Evolutionary conservation across 2,888 invertebrate genomes (phyloP).

Genomic region (Apodemia zela): DNA sequence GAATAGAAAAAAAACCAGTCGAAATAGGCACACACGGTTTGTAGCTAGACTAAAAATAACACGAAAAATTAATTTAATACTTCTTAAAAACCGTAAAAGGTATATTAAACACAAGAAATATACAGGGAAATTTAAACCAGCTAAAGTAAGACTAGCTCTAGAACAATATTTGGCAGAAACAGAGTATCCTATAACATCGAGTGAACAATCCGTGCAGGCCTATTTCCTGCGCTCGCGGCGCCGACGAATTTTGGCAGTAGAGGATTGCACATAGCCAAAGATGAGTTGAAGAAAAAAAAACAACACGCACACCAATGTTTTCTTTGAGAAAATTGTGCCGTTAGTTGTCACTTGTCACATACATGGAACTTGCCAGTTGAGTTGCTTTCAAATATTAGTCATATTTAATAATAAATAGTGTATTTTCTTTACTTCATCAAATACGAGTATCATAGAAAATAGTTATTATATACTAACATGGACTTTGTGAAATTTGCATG

Average conservation of each 20-base stretch:
- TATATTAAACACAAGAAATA: not conserved
- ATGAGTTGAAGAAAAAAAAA: not conserved
- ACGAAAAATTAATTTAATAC: slow-evolving; percentile 1
- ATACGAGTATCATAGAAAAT: too few species aligned
- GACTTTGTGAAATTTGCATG: too few species aligned
- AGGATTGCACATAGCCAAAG: slow-evolving; percentile 12
- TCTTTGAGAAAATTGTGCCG: not conserved
- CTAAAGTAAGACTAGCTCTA: slow-evolving; percentile 13
- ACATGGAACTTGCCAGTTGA: slow-evolving; percentile 5
- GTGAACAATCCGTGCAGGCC: not conserved
- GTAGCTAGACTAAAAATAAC: not conserved
- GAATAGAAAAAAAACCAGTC: not conserved
- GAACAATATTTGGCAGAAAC: slow-evolving; percentile 12
- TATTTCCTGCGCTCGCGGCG: not conserved
- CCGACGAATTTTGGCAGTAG: slow-evolving; percentile 11
- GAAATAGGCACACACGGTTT: slow-evolving; percentile 7
- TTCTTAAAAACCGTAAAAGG: not conserved
- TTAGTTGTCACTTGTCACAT: slow-evolving; percentile 5
- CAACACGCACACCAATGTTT: not conserved
- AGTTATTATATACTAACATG: too few species aligned
- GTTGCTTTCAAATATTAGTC: not conserved
- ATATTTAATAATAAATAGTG: not conserved
- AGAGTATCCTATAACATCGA: not conserved
- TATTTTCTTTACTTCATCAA: too few species aligned
- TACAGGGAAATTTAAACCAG: not conserved